These are phyloP conservation scores for Philhelius pedissequus DNA, from an alignment of 2,888 invertebrate genomes.

Conservation along the genomic window DNA sequence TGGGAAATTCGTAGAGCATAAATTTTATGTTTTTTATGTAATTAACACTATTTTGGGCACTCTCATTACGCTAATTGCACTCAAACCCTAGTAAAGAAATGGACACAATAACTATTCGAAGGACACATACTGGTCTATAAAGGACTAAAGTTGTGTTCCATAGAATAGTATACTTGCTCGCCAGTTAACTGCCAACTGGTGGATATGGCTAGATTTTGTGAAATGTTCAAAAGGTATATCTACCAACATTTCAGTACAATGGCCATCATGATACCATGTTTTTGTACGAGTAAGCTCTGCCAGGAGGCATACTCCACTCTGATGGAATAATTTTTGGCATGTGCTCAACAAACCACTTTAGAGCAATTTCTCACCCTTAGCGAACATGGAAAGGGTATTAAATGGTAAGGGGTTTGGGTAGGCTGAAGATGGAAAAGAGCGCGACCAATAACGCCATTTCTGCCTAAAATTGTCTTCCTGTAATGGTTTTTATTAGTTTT, in stretches of 20 bases:
- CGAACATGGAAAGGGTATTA: not conserved
- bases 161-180: no score
- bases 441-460: slow-evolving; percentile 31
- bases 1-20: slow-evolving; percentile 63
- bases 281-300: slow-evolving; percentile 13
- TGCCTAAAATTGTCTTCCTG: slow-evolving; percentile 39
- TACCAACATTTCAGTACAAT: slow-evolving; percentile 25
- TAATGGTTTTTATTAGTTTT: slow-evolving; percentile 40
- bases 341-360: slow-evolving; percentile 69
- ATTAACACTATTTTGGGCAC: slow-evolving; percentile 68
- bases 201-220: not conserved
- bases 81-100: slow-evolving; percentile 26
- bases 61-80: slow-evolving; percentile 69
- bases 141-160: slow-evolving; percentile 11
- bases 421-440: not conserved
- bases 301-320: slow-evolving; percentile 41
- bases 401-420: not conserved
- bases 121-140: slow-evolving; percentile 30
- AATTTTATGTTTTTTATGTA: slow-evolving; percentile 67
- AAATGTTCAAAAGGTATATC: slow-evolving; percentile 24
- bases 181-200: slow-evolving; percentile 50
- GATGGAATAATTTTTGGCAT: slow-evolving; percentile 67
- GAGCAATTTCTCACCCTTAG: slow-evolving; percentile 49
- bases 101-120: slow-evolving; percentile 56
- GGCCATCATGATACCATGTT: slow-evolving; percentile 18